Conservation (phyloP, 37 sponge, comb jelly and placozoan species). For the Ianthella basta region DNA sequence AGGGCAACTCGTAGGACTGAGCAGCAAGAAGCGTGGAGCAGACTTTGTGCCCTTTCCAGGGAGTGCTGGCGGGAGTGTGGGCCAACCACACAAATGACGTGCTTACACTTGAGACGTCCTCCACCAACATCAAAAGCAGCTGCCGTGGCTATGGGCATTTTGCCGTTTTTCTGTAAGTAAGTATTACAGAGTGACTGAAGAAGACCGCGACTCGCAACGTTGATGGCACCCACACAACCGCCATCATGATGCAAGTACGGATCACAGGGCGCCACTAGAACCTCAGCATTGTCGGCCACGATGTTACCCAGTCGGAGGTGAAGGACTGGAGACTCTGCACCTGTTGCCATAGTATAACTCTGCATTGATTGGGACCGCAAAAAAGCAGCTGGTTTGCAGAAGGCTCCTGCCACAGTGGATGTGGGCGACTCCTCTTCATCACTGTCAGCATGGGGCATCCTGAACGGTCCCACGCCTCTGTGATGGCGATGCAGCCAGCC, state of each 20-base stretch:
- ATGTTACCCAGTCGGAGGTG: background rate
- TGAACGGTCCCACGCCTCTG: too few species aligned
- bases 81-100: conserved; percentile 19
- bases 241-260: conserved; percentile 15
- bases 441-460: too few species aligned
- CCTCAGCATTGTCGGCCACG: background rate
- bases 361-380: too few species aligned
- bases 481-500: too few species aligned
- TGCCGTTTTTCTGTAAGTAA: background rate
- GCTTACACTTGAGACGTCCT: background rate
- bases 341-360: background rate
- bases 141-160: background rate
- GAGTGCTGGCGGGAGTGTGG: background rate
- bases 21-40: background rate
- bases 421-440: too few species aligned
- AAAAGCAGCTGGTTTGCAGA: too few species aligned
- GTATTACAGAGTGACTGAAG: background rate
- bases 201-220: background rate
- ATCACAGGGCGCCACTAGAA: background rate
- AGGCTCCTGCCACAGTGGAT: too few species aligned
- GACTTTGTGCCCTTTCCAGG: background rate
- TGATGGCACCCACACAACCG: conserved; percentile 12
- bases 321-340: background rate
- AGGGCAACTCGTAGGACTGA: background rate
- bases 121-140: background rate